A percentile compares a stretch with the other conserved stretches of the same genome.
These are phyloP conservation scores for Phylloscopus trochilus DNA, from an alignment of 2,113 vertebrate genomes.

Conservation along the genomic window DNA sequence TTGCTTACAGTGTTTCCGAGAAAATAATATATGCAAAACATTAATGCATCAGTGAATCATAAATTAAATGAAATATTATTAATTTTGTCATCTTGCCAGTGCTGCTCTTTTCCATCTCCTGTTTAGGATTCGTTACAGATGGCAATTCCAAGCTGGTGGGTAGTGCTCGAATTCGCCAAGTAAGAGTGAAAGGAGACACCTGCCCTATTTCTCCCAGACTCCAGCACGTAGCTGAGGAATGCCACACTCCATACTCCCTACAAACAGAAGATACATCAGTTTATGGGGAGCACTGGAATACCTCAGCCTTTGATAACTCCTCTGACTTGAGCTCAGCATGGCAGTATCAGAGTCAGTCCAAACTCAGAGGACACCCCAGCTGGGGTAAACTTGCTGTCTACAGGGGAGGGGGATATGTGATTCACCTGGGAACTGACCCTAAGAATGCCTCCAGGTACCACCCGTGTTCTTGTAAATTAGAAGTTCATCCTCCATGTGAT, in stretches of 20 bases:
- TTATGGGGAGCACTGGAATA: constrained; percentile 83
- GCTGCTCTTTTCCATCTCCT: constrained; percentile 1
- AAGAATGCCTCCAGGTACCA: constrained; percentile 81
- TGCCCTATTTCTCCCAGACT: constrained; percentile 74
- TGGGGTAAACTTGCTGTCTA: constrained; percentile 87
- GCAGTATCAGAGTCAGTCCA: constrained; percentile 83
- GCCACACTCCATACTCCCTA: constrained; percentile 81
- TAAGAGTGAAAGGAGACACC: constrained; percentile 81
- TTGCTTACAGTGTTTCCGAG: not conserved
- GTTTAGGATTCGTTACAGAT: constrained; percentile 91
- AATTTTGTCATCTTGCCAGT: not conserved
- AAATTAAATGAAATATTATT: not conserved
- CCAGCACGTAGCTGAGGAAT: constrained; percentile 64
- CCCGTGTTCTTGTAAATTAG: not conserved
- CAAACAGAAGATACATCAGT: constrained; percentile 82
- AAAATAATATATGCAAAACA: not conserved
- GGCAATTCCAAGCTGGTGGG: constrained; percentile 93
- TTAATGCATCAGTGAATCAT: not conserved
- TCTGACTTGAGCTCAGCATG: constrained; percentile 69
- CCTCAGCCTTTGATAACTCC: constrained; percentile 46
- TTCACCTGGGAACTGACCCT: constrained; percentile 81
- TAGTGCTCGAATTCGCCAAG: constrained; percentile 86
- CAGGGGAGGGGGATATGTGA: constrained; percentile 87
- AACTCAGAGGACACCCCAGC: constrained; percentile 73
- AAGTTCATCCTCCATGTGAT: not conserved